Base-by-base conservation (phyloP, 2,113 vertebrate genomes). In the Muscicapa adusta region DNA sequence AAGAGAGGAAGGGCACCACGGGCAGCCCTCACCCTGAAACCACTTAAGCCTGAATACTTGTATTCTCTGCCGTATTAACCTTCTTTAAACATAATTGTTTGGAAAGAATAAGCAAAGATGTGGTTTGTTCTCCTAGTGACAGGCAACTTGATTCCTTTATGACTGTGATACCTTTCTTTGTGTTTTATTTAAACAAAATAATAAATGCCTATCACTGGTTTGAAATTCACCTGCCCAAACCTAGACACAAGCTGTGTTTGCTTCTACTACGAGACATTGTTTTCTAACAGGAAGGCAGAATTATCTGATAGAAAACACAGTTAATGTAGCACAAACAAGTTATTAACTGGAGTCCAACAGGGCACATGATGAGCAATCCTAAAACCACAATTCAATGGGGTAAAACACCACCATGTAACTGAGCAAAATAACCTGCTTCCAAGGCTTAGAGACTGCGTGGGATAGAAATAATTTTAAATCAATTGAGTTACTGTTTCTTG, bases 401-500 rank as follows among this genome's bases (percentile, higher is more conserved):
- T 91, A 94, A 97, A 97, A 92, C 79, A 90, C 63, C 51, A 92
- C 67, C 51, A 31, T 48, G 89, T 72, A 83, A 94, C 79, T 56
- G 60, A 96, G 68, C 54, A 94, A 96, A 97, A 97, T 92, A 97
- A 97, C 93, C 74, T 48, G 47, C 93, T 96, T 94, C 95, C 93
- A 93, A 94, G 82, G 92, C 74, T 93, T 93, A 79, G 51, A 94
- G 94, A 85, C 84, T 79, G 89, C 5, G 29, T 91, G 95, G 72
- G 88, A 97, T 57, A 97, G 94, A 96, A 97, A 97, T 96, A 91
- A 97, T 97, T 98, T 96, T 70, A 97, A 96, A 98, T 98, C 97
- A 98, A 97, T 95, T 96, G 96, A 97, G 88, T 98, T 97, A 95
- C 96, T 97, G 82, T 97, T 98, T 98, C 97, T 97, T 96, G 97